Conservation (phyloP, 23 tunicate genomes). For the Oikopleura vanhoeffeni region DNA sequence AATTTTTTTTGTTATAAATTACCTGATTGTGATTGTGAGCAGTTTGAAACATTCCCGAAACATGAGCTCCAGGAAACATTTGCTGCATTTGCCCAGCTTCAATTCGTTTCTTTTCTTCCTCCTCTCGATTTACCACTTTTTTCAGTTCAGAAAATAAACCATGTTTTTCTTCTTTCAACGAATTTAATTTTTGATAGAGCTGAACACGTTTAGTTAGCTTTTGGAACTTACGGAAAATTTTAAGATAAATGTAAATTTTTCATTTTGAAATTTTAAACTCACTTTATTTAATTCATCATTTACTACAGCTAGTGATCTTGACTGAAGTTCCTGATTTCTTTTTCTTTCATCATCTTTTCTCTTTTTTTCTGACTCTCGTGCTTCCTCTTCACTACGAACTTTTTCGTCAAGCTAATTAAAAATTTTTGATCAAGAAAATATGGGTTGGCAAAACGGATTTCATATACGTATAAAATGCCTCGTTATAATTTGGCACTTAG, state of each 20-base stretch:
- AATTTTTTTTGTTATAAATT: too few species aligned
- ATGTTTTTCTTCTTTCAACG: constrained; percentile 1
- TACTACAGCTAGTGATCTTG: neutral
- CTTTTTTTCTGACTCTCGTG: neutral
- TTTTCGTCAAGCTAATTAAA: neutral
- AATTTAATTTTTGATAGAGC: neutral
- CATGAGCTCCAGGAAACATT: neutral
- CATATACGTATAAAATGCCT: too few species aligned
- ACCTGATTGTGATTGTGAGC: neutral
- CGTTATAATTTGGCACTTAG: too few species aligned
- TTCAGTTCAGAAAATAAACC: neutral
- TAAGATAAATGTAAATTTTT: too few species aligned
- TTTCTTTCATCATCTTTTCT: neutral
- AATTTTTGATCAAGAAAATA: too few species aligned
- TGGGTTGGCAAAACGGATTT: too few species aligned
- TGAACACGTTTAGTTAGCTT: too few species aligned
- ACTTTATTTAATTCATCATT: neutral
- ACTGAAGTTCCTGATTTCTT: neutral
- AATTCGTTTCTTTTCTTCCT: neutral
- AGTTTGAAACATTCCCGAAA: neutral
- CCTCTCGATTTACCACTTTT: neutral
- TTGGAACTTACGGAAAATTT: too few species aligned
- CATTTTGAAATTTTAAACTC: too few species aligned
- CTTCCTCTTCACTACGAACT: neutral
- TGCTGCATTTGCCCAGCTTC: neutral